Conservation (phyloP, 2,888 invertebrate species). For the Nematopogon swammerdamellus region DNA sequence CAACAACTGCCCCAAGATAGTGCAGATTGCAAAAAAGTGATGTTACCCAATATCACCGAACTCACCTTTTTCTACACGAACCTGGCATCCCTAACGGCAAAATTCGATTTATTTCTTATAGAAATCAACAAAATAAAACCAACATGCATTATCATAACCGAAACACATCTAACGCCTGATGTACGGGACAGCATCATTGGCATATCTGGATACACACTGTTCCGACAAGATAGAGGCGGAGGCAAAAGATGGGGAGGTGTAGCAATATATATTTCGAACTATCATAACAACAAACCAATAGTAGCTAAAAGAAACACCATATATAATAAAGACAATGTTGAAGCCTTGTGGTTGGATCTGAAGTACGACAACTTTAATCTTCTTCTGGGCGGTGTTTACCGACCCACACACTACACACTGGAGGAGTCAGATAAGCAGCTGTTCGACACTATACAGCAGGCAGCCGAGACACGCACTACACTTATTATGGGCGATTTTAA, state of each 20-base stretch:
- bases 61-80: background rate
- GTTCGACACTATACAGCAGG: background rate
- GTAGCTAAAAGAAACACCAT: background rate
- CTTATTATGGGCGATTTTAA: background rate
- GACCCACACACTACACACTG: background rate
- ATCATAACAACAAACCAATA: background rate
- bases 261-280: background rate
- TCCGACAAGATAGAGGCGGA: background rate
- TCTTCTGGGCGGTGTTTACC: background rate
- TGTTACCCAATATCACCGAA: background rate
- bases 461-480: background rate
- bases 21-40: background rate
- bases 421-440: slow-evolving; percentile 1
- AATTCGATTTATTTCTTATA: background rate
- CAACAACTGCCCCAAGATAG: slow-evolving; percentile 1
- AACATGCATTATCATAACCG: background rate
- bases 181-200: background rate
- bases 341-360: background rate
- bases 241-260: slow-evolving; percentile 1
- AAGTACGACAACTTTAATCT: background rate
- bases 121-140: background rate
- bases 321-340: background rate
- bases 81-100: slow-evolving; percentile 1
- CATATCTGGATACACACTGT: background rate
- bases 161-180: background rate